Conservation (phyloP, 92 coral and sea anemone genomes). For the Umimayanthus kanabou region DNA sequence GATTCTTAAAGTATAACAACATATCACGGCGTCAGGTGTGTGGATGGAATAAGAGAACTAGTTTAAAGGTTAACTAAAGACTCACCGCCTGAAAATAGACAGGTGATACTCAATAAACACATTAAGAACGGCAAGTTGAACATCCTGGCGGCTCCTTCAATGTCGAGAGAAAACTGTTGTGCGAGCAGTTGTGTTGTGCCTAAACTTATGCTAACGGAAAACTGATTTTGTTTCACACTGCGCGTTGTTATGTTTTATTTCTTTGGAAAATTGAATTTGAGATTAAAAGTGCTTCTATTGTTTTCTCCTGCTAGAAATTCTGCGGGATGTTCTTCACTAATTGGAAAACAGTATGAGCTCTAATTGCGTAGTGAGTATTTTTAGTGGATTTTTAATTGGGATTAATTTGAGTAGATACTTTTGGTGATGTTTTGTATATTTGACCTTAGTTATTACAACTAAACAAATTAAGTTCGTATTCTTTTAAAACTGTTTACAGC, state of each 20-base stretch:
- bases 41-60: no score
- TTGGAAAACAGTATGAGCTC: neutral
- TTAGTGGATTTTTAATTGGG: neutral
- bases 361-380: neutral
- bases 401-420: no score
- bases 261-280: neutral
- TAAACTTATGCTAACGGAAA: neutral
- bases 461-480: no score
- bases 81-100: neutral
- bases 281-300: neutral
- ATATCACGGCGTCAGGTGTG: neutral
- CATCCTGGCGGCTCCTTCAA: neutral
- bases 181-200: neutral
- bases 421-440: neutral
- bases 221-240: neutral
- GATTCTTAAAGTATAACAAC: neutral
- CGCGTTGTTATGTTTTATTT: neutral
- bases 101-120: no score
- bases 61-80: no score
- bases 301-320: neutral
- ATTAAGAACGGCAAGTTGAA: neutral
- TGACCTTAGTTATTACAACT: neutral
- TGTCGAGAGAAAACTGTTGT: neutral
- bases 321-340: neutral
- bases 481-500: no score